Evolutionary conservation across 2,113 vertebrate genomes (phyloP).

Genomic region (Crypturellus undulatus): DNA sequence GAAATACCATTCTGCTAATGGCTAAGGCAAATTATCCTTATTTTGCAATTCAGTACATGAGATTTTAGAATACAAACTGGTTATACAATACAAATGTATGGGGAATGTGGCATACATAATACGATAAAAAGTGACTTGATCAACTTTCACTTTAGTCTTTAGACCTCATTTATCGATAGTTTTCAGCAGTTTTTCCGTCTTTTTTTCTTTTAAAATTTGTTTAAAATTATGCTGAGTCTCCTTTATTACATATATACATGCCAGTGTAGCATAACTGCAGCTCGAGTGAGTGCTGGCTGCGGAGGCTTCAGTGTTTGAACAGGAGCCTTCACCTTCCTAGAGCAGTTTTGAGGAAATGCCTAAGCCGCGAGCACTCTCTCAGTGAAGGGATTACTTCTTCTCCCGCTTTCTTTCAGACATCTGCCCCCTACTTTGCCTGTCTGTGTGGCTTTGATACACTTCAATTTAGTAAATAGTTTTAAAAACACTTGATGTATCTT

Average conservation of each 20-base stretch:
- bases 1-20: background rate
- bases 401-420: background rate
- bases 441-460: background rate
- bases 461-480: background rate
- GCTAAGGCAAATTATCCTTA: background rate
- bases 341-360: background rate
- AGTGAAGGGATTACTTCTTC: background rate
- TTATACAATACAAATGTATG: background rate
- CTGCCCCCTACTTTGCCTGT: background rate
- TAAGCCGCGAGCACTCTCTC: background rate
- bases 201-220: no score
- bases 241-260: background rate
- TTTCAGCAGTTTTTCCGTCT: background rate
- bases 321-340: background rate
- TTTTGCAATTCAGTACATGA: background rate
- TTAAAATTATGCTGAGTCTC: background rate
- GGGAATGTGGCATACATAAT: background rate
- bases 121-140: background rate
- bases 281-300: background rate
- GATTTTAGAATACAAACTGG: no score
- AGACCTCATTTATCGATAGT: background rate
- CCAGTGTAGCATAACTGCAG: background rate
- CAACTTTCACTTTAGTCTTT: background rate
- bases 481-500: background rate
- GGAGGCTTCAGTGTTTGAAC: background rate